These are phyloP conservation scores for Nomada flava DNA, from an alignment of 2,888 invertebrate species.

Conservation along the genomic window DNA sequence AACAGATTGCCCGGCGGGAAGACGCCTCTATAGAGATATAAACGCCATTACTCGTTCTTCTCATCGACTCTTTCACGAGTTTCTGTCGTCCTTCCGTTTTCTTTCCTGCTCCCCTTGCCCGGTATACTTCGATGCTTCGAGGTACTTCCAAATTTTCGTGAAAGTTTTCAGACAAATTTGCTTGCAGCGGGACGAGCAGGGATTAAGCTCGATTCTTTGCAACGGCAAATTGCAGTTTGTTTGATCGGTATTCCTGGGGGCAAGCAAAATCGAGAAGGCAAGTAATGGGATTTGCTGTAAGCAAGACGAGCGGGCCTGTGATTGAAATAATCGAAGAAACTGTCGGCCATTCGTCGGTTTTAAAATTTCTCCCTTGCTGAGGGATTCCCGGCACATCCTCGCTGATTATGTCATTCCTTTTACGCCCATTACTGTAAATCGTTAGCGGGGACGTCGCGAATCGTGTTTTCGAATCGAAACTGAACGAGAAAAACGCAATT, in stretches of 20 bases:
- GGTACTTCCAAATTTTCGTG: conserved; percentile 14
- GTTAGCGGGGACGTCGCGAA: not conserved
- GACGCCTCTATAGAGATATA: conserved; percentile 26
- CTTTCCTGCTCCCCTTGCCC: not conserved
- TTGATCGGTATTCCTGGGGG: not conserved
- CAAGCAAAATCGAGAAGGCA: not conserved
- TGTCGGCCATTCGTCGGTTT: conserved; percentile 47
- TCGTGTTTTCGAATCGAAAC: not conserved
- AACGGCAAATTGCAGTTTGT: not conserved
- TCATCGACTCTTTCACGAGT: not conserved
- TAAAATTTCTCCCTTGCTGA: conserved; percentile 49
- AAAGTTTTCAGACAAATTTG: conserved; percentile 26
- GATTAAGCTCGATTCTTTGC: conserved; percentile 43
- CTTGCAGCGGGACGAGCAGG: not conserved
- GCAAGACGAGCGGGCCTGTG: conserved; percentile 43
- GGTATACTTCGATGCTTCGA: not conserved
- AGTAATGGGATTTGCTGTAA: conserved; percentile 50
- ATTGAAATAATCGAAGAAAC: conserved; percentile 50
- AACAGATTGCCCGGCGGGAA: conserved; percentile 75
- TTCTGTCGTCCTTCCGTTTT: not conserved
- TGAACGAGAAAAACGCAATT: not conserved
- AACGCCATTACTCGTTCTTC: conserved; percentile 15
- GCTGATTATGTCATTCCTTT: not conserved
- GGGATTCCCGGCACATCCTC: not conserved
- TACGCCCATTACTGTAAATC: not conserved